Conservation (phyloP, 2,113 vertebrate species). For the Syngnathoides biaculeatus region DNA sequence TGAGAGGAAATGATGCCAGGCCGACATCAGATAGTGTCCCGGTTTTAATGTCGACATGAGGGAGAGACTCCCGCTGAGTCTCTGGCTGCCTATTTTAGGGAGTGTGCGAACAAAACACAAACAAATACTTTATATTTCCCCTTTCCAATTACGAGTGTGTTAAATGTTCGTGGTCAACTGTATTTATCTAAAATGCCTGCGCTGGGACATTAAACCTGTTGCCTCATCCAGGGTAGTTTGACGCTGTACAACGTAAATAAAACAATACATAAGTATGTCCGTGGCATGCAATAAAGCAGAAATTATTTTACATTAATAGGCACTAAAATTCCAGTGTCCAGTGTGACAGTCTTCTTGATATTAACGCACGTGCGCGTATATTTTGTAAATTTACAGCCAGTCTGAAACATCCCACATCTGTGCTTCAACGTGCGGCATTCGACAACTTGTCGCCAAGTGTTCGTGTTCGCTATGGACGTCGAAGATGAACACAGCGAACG, state of each 20-base stretch:
- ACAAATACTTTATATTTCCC: background rate
- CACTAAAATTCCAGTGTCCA: too few relatives aligned
- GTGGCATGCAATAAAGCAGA: background rate
- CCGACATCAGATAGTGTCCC: constrained; percentile 27
- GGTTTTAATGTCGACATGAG: constrained; percentile 13
- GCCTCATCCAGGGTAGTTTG: background rate
- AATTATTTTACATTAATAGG: background rate
- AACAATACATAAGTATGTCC: background rate
- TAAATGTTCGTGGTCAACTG: background rate
- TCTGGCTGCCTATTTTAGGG: constrained; percentile 9
- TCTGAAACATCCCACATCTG: too few relatives aligned
- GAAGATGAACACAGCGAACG: too few relatives aligned
- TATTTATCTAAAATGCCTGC: background rate
- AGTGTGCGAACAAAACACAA: background rate
- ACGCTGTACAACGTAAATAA: background rate
- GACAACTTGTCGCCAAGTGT: too few relatives aligned
- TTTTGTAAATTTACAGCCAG: too few relatives aligned
- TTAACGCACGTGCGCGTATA: too few relatives aligned
- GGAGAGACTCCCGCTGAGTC: constrained; percentile 14
- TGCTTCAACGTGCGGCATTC: too few relatives aligned
- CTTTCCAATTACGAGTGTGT: background rate
- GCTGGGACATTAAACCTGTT: background rate
- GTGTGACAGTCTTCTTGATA: too few relatives aligned
- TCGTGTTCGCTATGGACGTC: too few relatives aligned
- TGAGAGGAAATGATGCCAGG: constrained; percentile 21